Percentiles rank a stretch among this genome's conserved stretches.
These are phyloP conservation scores for Cremastobaeus sp. DNA, from an alignment of 2,888 invertebrate species.

Conservation along the genomic window DNA sequence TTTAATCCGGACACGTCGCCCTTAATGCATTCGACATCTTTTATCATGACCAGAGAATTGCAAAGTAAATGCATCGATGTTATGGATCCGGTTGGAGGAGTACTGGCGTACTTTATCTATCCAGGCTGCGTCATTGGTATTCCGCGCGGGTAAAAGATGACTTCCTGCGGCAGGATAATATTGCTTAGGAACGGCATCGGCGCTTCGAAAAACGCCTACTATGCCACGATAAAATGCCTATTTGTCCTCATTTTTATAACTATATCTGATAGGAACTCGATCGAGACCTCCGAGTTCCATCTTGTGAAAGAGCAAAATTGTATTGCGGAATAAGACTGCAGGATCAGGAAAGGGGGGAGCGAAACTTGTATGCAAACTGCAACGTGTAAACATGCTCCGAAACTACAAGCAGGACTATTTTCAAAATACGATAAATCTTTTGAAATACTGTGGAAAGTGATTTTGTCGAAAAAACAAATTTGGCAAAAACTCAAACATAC, in stretches of 20 bases:
- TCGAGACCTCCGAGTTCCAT: too few species aligned
- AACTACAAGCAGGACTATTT: too few species aligned
- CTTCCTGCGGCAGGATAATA: conserved; percentile 62
- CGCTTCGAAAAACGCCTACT: conserved; percentile 51
- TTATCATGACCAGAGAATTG: conserved; percentile 51
- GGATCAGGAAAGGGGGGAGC: too few species aligned
- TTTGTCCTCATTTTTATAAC: conserved; percentile 58
- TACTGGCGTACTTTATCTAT: conserved; percentile 55
- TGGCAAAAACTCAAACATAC: too few species aligned
- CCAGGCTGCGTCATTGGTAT: conserved; percentile 59
- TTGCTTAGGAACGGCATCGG: conserved; percentile 54
- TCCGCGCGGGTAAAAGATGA: conserved; percentile 62
- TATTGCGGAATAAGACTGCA: too few species aligned
- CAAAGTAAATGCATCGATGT: conserved; percentile 57
- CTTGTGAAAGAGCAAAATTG: too few species aligned
- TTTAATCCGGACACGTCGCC: conserved; percentile 44
- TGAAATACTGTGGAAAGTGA: too few species aligned
- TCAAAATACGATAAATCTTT: too few species aligned
- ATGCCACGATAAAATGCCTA: conserved; percentile 59
- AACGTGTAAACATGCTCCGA: too few species aligned
- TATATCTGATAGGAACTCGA: conserved; percentile 49
- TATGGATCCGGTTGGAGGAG: conserved; percentile 51
- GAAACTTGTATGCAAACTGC: too few species aligned
- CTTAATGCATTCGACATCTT: conserved; percentile 50
- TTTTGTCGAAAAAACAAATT: too few species aligned